phyloP scores from a whole-genome alignment of 2,113 vertebrate species.

The Oncorhynchus nerka region DNA sequence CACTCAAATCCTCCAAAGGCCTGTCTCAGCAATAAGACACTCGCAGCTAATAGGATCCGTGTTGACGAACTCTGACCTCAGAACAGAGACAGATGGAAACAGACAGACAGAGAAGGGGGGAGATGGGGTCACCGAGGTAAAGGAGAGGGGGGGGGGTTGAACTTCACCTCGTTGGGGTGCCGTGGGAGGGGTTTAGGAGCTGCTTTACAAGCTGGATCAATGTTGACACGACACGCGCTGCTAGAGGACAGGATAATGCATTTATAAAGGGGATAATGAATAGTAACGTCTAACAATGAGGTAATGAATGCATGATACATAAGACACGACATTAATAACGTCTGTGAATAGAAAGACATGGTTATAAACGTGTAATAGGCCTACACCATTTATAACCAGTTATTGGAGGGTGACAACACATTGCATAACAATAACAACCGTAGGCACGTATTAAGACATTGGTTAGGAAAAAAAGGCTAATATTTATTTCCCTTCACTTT shows the following conservation, averaged over 20 bases:
- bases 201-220: neutral
- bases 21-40: neutral
- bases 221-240: neutral
- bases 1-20: too few relatives aligned
- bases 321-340: too few relatives aligned
- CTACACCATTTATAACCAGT: too few relatives aligned
- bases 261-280: neutral
- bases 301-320: too few relatives aligned
- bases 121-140: neutral
- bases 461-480: too few relatives aligned
- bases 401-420: too few relatives aligned
- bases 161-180: constrained; percentile 38
- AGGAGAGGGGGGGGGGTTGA: constrained; percentile 19
- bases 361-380: too few relatives aligned
- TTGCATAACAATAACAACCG: too few relatives aligned
- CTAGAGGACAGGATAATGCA: neutral
- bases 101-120: neutral
- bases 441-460: too few relatives aligned
- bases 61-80: constrained; percentile 14
- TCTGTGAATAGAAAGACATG: too few relatives aligned
- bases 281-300: neutral
- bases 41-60: constrained; percentile 22
- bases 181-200: neutral
- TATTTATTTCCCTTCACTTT: too few relatives aligned
- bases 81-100: constrained; percentile 18